A percentile compares a stretch with the other conserved stretches of the same genome.
Conservation (phyloP, 2,888 invertebrate species). For the Gymnoscelis rufifasciata region DNA sequence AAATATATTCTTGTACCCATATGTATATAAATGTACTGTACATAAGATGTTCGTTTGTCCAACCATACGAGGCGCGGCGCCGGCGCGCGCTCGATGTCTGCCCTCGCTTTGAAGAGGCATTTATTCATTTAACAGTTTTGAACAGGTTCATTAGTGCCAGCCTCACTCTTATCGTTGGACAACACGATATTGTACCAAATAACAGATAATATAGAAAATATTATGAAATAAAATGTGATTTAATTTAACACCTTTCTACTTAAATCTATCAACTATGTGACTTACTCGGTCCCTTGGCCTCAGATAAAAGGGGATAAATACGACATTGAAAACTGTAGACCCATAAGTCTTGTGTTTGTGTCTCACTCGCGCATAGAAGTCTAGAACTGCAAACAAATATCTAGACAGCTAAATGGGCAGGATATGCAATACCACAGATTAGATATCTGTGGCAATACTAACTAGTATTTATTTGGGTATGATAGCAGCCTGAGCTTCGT, state of each 20-base stretch:
- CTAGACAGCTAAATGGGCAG: too few species aligned
- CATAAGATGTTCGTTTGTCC: conserved; percentile 48
- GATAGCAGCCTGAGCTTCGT: too few species aligned
- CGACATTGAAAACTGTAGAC: too few species aligned
- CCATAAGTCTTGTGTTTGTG: too few species aligned
- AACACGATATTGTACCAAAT: conserved; percentile 65
- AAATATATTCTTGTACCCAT: conserved; percentile 17
- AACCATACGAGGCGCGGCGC: conserved; percentile 49
- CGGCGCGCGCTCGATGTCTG: background rate
- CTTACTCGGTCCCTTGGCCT: background rate
- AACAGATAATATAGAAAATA: conserved; percentile 72
- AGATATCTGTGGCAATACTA: too few species aligned
- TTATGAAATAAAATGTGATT: conserved; percentile 42
- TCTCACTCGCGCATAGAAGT: too few species aligned
- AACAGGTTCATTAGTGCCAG: conserved; percentile 24
- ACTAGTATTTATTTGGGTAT: too few species aligned
- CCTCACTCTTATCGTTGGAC: conserved; percentile 61
- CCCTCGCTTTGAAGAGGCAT: background rate
- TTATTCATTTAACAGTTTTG: conserved; percentile 8
- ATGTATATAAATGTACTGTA: conserved; percentile 33
- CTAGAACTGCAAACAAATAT: too few species aligned
- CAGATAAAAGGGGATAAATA: too few species aligned
- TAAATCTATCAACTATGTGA: too few species aligned
- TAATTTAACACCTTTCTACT: too few species aligned
- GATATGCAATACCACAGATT: too few species aligned